Conservation (phyloP, 37 sponge, comb jelly and placozoan species). For the Crambe crambe region DNA sequence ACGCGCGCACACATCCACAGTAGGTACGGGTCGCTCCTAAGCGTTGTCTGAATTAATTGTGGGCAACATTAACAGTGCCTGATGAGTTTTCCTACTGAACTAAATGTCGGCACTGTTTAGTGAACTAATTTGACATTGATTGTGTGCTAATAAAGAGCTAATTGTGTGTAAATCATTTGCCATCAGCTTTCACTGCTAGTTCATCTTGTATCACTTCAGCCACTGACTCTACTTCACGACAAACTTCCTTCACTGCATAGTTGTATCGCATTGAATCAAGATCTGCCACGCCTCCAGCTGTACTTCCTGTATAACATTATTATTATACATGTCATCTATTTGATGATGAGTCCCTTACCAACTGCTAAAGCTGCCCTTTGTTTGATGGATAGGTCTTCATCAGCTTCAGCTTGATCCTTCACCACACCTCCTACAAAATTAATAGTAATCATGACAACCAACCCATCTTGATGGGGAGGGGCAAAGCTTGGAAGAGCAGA, state of each 20-base stretch:
- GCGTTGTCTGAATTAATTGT: too few species aligned
- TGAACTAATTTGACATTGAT: too few species aligned
- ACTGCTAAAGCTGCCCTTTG: constrained; percentile 48
- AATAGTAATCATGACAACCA: neutral
- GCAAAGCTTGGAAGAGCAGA: too few species aligned
- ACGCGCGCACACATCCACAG: too few species aligned
- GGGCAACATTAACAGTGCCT: too few species aligned
- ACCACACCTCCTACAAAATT: constrained; percentile 43
- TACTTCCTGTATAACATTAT: constrained; percentile 14
- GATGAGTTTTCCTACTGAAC: too few species aligned
- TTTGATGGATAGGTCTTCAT: constrained; percentile 29
- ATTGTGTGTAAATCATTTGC: too few species aligned
- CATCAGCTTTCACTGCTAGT: neutral
- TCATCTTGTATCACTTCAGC: neutral
- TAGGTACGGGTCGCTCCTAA: too few species aligned
- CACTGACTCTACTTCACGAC: neutral
- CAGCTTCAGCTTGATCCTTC: constrained; percentile 55
- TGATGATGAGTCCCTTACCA: constrained; percentile 12
- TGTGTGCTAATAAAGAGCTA: too few species aligned
- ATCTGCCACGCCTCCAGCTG: constrained; percentile 28
- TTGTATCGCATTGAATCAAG: constrained; percentile 23
- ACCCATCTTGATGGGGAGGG: neutral
- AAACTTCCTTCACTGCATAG: constrained; percentile 8
- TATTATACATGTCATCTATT: neutral
- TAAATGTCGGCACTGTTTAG: too few species aligned